phyloP scores from a whole-genome alignment of 2,888 invertebrate genomes.

The Lypha dubia region DNA sequence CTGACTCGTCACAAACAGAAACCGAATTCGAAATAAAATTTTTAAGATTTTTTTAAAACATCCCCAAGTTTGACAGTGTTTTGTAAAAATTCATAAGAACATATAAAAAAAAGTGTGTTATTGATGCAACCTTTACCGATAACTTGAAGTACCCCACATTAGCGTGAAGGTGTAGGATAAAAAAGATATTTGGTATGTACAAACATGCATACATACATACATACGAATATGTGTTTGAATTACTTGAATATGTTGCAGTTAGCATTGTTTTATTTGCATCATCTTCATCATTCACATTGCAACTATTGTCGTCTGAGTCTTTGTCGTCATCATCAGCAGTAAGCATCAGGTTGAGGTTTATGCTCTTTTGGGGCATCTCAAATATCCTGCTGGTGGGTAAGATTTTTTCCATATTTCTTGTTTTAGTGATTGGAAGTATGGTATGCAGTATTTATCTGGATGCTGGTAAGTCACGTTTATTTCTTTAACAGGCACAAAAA shows the following conservation, averaged over 20 bases:
- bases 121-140: neutral
- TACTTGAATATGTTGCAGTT: constrained; percentile 71
- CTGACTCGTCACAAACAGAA: no score
- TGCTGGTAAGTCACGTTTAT: constrained; percentile 81
- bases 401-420: constrained; percentile 66
- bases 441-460: constrained; percentile 80
- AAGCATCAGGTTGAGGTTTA: constrained; percentile 70
- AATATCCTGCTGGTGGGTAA: constrained; percentile 83
- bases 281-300: constrained; percentile 71
- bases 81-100: neutral
- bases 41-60: no score
- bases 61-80: no score
- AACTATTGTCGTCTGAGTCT: constrained; percentile 55
- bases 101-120: constrained; percentile 4
- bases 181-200: constrained; percentile 48
- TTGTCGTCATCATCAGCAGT: constrained; percentile 50
- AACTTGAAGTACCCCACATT: neutral
- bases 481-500: constrained; percentile 65
- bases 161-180: constrained; percentile 40
- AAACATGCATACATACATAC: no score
- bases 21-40: no score
- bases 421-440: constrained; percentile 73
- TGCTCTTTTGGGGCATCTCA: constrained; percentile 78
- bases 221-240: constrained; percentile 56
- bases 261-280: constrained; percentile 72